Percentiles rank a stretch among this genome's conserved stretches.
phyloP scores from a whole-genome alignment of 2,888 invertebrate genomes.

The Nomada ruficornis region DNA sequence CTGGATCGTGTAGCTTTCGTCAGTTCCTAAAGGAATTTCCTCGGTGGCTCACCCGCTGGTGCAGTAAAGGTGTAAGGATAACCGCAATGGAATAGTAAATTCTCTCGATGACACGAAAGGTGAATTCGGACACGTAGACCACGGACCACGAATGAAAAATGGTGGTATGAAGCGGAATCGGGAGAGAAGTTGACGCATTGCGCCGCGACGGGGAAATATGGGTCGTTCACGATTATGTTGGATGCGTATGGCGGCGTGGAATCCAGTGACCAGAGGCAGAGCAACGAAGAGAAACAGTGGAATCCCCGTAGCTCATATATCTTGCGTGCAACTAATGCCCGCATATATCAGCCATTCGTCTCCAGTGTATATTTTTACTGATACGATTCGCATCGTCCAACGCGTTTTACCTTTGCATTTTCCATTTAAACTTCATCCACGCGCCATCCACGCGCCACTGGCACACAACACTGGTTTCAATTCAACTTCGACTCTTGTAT shows the following conservation, averaged over 20 bases:
- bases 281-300: slow-evolving; percentile 61
- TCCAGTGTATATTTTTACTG: slow-evolving; percentile 55
- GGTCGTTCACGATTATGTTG: slow-evolving; percentile 62
- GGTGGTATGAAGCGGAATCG: slow-evolving; percentile 58
- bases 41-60: neutral
- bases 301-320: slow-evolving; percentile 74
- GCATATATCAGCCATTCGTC: slow-evolving; percentile 74
- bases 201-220: slow-evolving; percentile 66
- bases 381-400: slow-evolving; percentile 24
- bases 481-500: slow-evolving; percentile 15
- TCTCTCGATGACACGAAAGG: slow-evolving; percentile 64
- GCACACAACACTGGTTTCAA: neutral
- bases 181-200: slow-evolving; percentile 68
- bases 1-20: slow-evolving; percentile 11
- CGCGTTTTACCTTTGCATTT: slow-evolving; percentile 23
- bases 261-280: slow-evolving; percentile 63
- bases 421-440: slow-evolving; percentile 38
- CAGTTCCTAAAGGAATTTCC: slow-evolving; percentile 18
- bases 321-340: slow-evolving; percentile 77
- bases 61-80: slow-evolving; percentile 1
- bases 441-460: neutral
- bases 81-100: slow-evolving; percentile 46
- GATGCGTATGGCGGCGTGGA: slow-evolving; percentile 70
- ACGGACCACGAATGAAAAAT: slow-evolving; percentile 62
- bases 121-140: slow-evolving; percentile 59